These are phyloP conservation scores for Oryzaephilus surinamensis DNA, from an alignment of 1,140 invertebrate species.

Conservation along the genomic window DNA sequence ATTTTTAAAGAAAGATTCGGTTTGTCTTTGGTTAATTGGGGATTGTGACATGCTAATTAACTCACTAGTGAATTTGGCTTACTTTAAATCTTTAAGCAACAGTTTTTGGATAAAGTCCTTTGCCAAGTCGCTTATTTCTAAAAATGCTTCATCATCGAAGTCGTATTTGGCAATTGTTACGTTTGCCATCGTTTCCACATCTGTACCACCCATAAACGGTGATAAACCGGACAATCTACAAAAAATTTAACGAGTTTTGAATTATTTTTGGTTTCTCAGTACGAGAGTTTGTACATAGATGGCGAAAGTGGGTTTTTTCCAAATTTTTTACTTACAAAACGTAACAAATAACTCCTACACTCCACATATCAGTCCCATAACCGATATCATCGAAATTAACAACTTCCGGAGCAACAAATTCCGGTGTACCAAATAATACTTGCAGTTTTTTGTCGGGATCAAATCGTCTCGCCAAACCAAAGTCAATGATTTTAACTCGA, in stretches of 20 bases:
- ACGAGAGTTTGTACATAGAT: not conserved
- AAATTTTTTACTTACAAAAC: conserved; percentile 88
- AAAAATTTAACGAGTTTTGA: conserved; percentile 11
- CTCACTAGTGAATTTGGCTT: conserved; percentile 37
- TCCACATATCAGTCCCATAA: conserved; percentile 96
- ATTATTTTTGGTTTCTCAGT: not conserved
- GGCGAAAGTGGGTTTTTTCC: too few relatives aligned
- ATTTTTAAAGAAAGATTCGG: not conserved
- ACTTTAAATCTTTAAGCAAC: conserved; percentile 85
- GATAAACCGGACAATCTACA: conserved; percentile 88
- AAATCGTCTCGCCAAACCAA: conserved; percentile 86
- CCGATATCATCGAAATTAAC: conserved; percentile 96
- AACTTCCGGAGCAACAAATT: conserved; percentile 97
- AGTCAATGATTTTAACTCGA: conserved; percentile 96
- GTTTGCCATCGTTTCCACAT: conserved; percentile 95
- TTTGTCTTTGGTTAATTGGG: conserved; percentile 26
- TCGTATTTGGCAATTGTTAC: conserved; percentile 92
- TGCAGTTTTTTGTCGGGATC: conserved; percentile 84
- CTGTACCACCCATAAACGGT: conserved; percentile 96
- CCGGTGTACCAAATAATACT: conserved; percentile 94
- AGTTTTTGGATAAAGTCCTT: conserved; percentile 87
- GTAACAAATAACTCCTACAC: conserved; percentile 93
- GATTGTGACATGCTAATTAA: conserved; percentile 35
- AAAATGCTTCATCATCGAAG: conserved; percentile 90
- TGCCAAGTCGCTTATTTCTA: conserved; percentile 81